A percentile compares a stretch with the other conserved stretches of the same genome.
phyloP scores from a whole-genome alignment of 2,113 vertebrate genomes.

The Oncorhynchus nerka region DNA sequence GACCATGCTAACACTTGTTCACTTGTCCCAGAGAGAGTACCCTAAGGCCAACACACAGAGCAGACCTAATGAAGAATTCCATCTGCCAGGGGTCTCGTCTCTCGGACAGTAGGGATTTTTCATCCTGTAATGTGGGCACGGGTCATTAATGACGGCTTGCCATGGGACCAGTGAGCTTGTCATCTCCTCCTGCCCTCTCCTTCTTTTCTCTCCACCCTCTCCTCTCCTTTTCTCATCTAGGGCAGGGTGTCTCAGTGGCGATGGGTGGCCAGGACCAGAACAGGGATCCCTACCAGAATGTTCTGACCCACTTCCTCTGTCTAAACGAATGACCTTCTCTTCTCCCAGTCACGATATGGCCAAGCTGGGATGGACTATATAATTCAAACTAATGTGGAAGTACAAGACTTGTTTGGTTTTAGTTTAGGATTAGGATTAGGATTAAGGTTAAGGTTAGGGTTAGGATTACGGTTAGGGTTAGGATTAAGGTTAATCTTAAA shows the following conservation, averaged over 20 bases:
- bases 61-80: conserved; percentile 83
- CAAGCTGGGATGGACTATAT: too few species aligned
- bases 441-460: too few species aligned
- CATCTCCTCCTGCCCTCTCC: conserved; percentile 56
- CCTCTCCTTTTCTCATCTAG: background rate
- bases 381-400: too few species aligned
- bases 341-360: too few species aligned
- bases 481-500: too few species aligned
- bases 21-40: too few species aligned
- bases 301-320: conserved; percentile 65
- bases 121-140: conserved; percentile 85
- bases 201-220: background rate
- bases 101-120: conserved; percentile 83
- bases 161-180: conserved; percentile 84
- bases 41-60: conserved; percentile 4
- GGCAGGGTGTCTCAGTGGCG: background rate
- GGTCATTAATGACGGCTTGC: conserved; percentile 90
- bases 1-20: too few species aligned
- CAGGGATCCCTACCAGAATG: conserved; percentile 42
- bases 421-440: too few species aligned
- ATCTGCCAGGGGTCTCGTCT: conserved; percentile 73
- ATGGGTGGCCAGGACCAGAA: conserved; percentile 15
- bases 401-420: too few species aligned
- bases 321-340: conserved; percentile 58
- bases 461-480: too few species aligned